Percentiles rank a stretch among this genome's conserved stretches.
Conservation (phyloP, 2,888 invertebrate species). For the Phrixothrix hirtus region DNA sequence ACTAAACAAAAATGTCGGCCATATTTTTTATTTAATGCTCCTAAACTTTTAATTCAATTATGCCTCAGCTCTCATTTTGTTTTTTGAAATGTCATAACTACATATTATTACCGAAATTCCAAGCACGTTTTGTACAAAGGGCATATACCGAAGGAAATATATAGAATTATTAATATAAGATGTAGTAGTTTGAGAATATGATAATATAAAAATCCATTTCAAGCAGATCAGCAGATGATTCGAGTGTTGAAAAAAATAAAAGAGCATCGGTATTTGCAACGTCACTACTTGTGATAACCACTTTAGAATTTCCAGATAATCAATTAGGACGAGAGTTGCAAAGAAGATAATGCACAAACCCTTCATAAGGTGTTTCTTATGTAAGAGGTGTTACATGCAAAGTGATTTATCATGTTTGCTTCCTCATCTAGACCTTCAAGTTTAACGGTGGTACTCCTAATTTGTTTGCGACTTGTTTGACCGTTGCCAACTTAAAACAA, state of each 20-base stretch:
- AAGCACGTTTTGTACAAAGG: too few species aligned
- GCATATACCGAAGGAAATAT: too few species aligned
- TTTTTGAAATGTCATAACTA: too few species aligned
- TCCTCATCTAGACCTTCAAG: slow-evolving; percentile 17
- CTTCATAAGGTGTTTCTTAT: slow-evolving; percentile 31
- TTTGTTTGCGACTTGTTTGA: slow-evolving; percentile 18
- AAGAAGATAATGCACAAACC: slow-evolving; percentile 33
- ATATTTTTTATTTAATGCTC: too few species aligned
- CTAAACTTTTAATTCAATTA: too few species aligned
- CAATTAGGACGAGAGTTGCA: slow-evolving; percentile 28
- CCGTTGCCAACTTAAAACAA: slow-evolving; percentile 11
- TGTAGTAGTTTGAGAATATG: too few species aligned
- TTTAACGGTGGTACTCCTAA: slow-evolving; percentile 10
- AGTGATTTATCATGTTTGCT: slow-evolving; percentile 36
- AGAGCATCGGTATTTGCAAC: background rate
- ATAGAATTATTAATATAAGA: too few species aligned
- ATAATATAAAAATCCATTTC: too few species aligned
- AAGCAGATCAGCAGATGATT: background rate
- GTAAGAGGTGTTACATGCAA: slow-evolving; percentile 32
- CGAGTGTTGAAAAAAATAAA: background rate
- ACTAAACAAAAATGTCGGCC: too few species aligned
- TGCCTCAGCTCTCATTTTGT: too few species aligned
- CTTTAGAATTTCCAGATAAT: slow-evolving; percentile 25
- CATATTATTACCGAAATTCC: too few species aligned
- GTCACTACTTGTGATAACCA: slow-evolving; percentile 20